These are phyloP conservation scores for Pyrrhosoma nymphula DNA, from an alignment of 2,888 invertebrate genomes.

Conservation along the genomic window DNA sequence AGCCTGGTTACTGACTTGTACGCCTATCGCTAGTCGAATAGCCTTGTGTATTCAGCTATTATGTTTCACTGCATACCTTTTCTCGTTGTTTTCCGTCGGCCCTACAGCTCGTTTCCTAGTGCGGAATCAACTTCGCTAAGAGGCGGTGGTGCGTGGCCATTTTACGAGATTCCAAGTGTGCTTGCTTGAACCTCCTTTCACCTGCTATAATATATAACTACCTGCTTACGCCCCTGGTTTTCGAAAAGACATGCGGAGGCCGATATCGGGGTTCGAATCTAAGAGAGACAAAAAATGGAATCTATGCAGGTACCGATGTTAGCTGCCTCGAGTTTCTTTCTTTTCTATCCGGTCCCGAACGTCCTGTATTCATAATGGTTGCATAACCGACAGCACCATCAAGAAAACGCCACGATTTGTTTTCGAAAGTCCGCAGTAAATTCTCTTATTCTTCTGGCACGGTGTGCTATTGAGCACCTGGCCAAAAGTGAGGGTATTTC, in stretches of 20 bases:
- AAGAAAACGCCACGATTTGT: neutral
- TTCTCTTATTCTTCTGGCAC: neutral
- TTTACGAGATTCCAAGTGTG: neutral
- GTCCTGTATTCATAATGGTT: conserved; percentile 23
- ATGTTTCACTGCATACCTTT: neutral
- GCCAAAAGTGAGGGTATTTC: neutral
- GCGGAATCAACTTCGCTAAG: neutral
- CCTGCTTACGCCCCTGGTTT: neutral
- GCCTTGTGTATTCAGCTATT: no score
- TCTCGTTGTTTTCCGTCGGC: neutral
- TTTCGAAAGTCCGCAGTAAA: neutral
- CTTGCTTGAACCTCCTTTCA: neutral
- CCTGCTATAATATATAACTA: neutral
- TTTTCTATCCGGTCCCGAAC: neutral
- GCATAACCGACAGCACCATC: neutral
- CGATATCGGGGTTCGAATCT: neutral
- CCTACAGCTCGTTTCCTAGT: neutral
- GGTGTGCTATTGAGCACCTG: neutral
- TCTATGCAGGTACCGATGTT: conserved; percentile 19
- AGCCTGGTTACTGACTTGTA: no score
- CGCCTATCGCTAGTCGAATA: no score
- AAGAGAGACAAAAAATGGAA: neutral
- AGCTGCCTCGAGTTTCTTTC: neutral
- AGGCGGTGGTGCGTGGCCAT: neutral
- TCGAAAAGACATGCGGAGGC: neutral